Percentiles rank a stretch among this genome's conserved stretches.
These are phyloP conservation scores for Carcinoscorpius rotundicauda DNA, from an alignment of 1,140 invertebrate genomes.

Conservation along the genomic window DNA sequence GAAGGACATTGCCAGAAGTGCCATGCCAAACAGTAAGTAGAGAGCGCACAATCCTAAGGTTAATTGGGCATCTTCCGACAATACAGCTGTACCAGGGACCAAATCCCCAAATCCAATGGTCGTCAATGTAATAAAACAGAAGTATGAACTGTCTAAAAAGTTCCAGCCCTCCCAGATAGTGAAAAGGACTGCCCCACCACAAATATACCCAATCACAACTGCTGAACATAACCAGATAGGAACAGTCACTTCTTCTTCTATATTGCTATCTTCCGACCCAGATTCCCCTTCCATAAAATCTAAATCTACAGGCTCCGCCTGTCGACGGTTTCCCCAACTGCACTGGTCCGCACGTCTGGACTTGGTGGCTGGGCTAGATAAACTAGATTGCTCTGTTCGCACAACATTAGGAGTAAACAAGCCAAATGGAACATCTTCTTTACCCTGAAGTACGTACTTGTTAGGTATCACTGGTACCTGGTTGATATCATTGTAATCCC, in stretches of 20 bases:
- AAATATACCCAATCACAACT: slow-evolving; percentile 75
- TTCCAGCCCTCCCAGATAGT: slow-evolving; percentile 62
- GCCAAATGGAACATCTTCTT: slow-evolving; percentile 12
- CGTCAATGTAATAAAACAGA: slow-evolving; percentile 89
- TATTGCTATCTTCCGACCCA: slow-evolving; percentile 18
- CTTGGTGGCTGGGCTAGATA: not conserved
- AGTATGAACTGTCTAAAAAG: slow-evolving; percentile 83
- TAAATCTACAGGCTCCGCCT: not conserved
- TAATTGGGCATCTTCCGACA: slow-evolving; percentile 20
- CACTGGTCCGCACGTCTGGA: not conserved
- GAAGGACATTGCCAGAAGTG: slow-evolving; percentile 84
- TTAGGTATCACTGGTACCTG: slow-evolving; percentile 21
- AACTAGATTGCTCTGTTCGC: too few relatives aligned
- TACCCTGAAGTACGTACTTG: slow-evolving; percentile 21
- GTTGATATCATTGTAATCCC: not conserved
- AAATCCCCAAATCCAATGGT: slow-evolving; percentile 93
- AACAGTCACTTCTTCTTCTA: slow-evolving; percentile 22
- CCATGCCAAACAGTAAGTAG: slow-evolving; percentile 74
- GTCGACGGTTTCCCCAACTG: not conserved
- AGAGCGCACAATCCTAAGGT: slow-evolving; percentile 51
- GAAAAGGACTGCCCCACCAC: slow-evolving; percentile 75
- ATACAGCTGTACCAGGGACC: slow-evolving; percentile 51
- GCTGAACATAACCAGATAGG: slow-evolving; percentile 85
- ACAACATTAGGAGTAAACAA: not conserved
- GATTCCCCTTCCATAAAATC: slow-evolving; percentile 1